phyloP scores from a whole-genome alignment of 2,888 invertebrate species.

The Chymomyza fuscimana region DNA sequence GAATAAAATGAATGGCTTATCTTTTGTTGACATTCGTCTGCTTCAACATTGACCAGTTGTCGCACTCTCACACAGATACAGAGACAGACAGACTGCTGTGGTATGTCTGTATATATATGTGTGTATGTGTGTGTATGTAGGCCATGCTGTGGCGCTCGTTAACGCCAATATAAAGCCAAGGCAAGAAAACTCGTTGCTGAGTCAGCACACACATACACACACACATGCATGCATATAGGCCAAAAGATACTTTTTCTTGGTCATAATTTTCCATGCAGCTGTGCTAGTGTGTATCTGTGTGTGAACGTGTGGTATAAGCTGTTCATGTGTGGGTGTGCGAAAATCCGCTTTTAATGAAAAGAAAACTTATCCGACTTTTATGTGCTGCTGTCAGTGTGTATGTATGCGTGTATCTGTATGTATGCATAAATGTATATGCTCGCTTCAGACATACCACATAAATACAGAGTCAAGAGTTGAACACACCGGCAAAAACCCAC shows the following conservation, averaged over 20 bases:
- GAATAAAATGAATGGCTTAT: constrained; percentile 75
- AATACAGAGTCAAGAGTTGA: constrained; percentile 14
- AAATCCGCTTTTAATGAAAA: constrained; percentile 75
- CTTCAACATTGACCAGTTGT: constrained; percentile 74
- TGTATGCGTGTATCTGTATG: constrained; percentile 7
- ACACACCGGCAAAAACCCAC: not conserved
- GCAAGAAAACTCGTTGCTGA: constrained; percentile 49
- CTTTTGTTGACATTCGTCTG: constrained; percentile 75
- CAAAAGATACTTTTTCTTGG: constrained; percentile 33
- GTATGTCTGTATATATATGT: constrained; percentile 17
- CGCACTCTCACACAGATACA: constrained; percentile 33
- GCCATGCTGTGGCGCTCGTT: constrained; percentile 48
- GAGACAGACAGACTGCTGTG: constrained; percentile 3
- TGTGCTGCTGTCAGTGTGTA: constrained; percentile 30
- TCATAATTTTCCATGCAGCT: constrained; percentile 39
- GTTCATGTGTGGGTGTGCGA: constrained; percentile 55
- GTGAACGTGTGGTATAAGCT: constrained; percentile 55
- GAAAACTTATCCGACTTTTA: constrained; percentile 70
- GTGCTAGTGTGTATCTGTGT: constrained; percentile 32
- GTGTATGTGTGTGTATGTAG: constrained; percentile 11
- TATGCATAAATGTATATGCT: not conserved
- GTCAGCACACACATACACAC: constrained; percentile 47
- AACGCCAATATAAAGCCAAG: constrained; percentile 38
- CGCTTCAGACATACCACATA: not conserved
- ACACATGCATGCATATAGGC: not conserved